Conservation (phyloP, 2,797 vertebrate species). For the Megaceryle alcyon region DNA sequence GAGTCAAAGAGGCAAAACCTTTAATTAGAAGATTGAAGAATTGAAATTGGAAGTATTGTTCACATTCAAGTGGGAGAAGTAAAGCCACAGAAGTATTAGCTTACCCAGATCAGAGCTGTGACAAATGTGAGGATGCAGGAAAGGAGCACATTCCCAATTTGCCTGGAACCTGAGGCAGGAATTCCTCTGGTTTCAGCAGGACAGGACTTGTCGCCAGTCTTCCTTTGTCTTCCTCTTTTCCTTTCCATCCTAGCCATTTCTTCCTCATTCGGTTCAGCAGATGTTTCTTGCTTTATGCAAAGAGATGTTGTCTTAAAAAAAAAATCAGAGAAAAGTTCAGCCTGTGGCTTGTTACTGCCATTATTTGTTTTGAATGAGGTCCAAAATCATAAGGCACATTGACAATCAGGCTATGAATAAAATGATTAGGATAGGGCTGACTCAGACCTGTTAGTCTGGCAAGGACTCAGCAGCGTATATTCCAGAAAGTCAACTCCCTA, state of each 20-base stretch:
- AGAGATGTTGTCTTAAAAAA: slow-evolving; percentile 62
- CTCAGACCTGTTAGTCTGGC: slow-evolving; percentile 73
- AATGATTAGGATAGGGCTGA: slow-evolving; percentile 71
- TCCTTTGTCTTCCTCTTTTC: background rate
- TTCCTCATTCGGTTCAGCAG: slow-evolving; percentile 35
- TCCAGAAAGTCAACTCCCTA: slow-evolving; percentile 75
- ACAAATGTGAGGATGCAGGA: background rate
- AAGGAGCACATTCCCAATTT: background rate
- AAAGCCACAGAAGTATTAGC: background rate
- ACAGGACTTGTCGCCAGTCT: background rate
- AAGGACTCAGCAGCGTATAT: slow-evolving; percentile 41
- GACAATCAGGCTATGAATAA: slow-evolving; percentile 72
- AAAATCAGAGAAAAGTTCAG: slow-evolving; percentile 61
- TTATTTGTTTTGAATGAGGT: slow-evolving; percentile 74
- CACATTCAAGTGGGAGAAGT: background rate
- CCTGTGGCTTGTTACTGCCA: slow-evolving; percentile 63
- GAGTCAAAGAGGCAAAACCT: background rate
- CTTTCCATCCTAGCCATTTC: background rate
- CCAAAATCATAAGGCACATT: slow-evolving; percentile 71
- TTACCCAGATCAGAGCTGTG: background rate
- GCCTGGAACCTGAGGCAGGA: background rate
- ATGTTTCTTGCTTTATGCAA: slow-evolving; percentile 62
- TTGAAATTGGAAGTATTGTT: background rate
- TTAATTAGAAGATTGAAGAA: background rate
- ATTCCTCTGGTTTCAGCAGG: background rate